Evolutionary conservation across 2,113 vertebrate species (phyloP).

Genomic region (Falco punctatus): DNA sequence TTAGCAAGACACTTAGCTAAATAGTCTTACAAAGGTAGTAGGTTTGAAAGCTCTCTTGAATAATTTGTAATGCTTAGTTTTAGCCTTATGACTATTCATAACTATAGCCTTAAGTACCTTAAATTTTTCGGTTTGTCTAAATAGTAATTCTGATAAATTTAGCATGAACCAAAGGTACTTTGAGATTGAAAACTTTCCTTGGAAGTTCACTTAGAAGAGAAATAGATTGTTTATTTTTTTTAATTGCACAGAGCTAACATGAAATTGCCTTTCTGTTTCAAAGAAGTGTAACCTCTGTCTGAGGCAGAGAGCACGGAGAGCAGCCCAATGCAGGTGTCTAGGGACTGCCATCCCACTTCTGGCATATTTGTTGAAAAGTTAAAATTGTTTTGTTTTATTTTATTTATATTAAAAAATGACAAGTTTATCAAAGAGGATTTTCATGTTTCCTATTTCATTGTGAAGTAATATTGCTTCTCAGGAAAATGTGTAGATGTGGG

Average conservation of each 20-base stretch:
- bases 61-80: background rate
- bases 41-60: background rate
- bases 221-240: background rate
- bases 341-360: background rate
- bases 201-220: background rate
- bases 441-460: background rate
- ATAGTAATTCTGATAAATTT: background rate
- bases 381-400: background rate
- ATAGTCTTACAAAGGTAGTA: background rate
- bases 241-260: background rate
- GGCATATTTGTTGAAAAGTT: background rate
- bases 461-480: background rate
- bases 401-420: too few species aligned
- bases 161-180: background rate
- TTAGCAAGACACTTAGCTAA: background rate
- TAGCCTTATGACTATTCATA: background rate
- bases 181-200: background rate
- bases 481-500: background rate
- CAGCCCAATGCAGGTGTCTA: accelerated
- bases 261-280: background rate
- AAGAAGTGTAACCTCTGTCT: background rate
- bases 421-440: background rate
- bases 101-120: background rate
- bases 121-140: background rate
- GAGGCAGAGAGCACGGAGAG: background rate